Evolutionary conservation across 2,797 vertebrate species (phyloP).

Genomic region (Fundulus diaphanus): DNA sequence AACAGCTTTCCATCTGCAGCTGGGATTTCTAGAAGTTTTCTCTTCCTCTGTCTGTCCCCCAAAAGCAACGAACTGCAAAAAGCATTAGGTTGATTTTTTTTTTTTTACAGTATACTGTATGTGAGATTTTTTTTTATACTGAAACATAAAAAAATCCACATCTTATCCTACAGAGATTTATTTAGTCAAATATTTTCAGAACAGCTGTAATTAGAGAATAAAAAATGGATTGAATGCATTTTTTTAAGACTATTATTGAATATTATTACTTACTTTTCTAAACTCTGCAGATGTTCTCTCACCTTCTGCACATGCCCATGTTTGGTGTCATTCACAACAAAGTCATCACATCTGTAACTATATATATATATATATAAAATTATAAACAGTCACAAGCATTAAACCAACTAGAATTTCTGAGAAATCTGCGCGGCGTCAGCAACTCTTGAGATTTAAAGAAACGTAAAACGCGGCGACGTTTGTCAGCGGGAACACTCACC

Average conservation of each 20-base stretch:
- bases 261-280: conserved; percentile 92
- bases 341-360: conserved; percentile 99
- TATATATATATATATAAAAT: conserved; percentile 37
- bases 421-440: neutral
- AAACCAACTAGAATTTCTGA: neutral
- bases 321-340: conserved; percentile 97
- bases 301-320: conserved; percentile 94
- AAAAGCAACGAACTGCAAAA: conserved; percentile 86
- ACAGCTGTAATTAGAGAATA: neutral
- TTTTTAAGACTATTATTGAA: conserved; percentile 1
- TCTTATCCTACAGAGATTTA: neutral
- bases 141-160: neutral
- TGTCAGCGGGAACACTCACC: conserved; percentile 80
- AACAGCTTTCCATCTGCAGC: conserved; percentile 88
- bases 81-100: conserved; percentile 8
- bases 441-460: neutral
- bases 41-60: conserved; percentile 92
- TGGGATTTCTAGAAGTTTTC: conserved; percentile 90
- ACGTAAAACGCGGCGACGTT: neutral
- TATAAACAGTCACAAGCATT: conserved; percentile 1
- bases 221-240: neutral
- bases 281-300: conserved; percentile 94
- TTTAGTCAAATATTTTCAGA: neutral
- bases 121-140: neutral
- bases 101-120: neutral